Percentiles rank a stretch among this genome's conserved stretches.
Conservation (phyloP, 53 echinoderm and acorn worm species). For the Astropecten irregularis region DNA sequence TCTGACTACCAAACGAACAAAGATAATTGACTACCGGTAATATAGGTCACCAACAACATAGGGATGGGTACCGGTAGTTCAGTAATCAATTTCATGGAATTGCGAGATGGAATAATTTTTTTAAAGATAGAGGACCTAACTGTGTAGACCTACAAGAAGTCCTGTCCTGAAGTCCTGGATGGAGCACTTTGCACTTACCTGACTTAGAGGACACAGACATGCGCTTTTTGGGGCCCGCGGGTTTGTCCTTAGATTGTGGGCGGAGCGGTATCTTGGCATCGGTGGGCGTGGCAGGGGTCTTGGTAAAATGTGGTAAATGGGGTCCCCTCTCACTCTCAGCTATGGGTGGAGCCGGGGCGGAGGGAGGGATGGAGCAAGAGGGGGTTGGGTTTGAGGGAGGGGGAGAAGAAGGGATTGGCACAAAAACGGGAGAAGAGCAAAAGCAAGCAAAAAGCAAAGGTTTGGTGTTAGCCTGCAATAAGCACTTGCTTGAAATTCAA, state of each 20-base stretch:
- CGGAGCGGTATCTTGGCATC: conserved; percentile 64
- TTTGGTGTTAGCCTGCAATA: conserved; percentile 11
- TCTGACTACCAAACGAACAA: too few species aligned
- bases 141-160: too few species aligned
- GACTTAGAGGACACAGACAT: conserved; percentile 91
- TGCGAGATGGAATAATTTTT: too few species aligned
- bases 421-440: neutral
- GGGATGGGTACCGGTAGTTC: too few species aligned
- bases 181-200: conserved; percentile 63
- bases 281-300: conserved; percentile 86
- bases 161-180: too few species aligned
- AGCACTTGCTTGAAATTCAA: too few species aligned
- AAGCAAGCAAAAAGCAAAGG: neutral
- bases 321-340: conserved; percentile 60
- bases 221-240: conserved; percentile 68
- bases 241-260: conserved; percentile 65
- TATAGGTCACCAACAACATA: too few species aligned
- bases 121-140: too few species aligned
- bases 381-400: neutral
- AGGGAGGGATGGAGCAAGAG: neutral
- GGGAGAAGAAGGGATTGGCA: neutral
- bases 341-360: conserved; percentile 23
- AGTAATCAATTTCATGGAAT: too few species aligned
- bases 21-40: too few species aligned
- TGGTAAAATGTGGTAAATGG: conserved; percentile 56